A percentile compares a stretch with the other conserved stretches of the same genome.
These are phyloP conservation scores for Potorous gilbertii DNA, from an alignment of 2,797 vertebrate species.

Conservation along the genomic window DNA sequence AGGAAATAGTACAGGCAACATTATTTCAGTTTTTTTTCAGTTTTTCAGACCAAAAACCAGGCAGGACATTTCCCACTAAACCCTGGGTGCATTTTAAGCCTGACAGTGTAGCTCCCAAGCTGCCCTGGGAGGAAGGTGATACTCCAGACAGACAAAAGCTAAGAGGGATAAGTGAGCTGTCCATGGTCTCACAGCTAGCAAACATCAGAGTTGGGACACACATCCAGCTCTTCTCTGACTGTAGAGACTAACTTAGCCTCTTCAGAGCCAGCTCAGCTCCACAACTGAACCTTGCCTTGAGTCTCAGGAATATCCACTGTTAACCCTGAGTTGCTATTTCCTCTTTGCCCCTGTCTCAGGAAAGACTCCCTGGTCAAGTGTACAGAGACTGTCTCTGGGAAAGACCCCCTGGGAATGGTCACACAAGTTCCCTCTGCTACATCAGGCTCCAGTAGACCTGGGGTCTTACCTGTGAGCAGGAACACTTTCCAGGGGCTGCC, in stretches of 20 bases:
- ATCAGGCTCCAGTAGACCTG: background rate
- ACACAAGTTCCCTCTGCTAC: background rate
- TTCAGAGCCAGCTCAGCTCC: background rate
- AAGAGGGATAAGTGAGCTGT: too few species aligned
- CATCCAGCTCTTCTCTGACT: too few species aligned
- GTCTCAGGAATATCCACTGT: background rate
- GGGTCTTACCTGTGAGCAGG: background rate
- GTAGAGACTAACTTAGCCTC: too few species aligned
- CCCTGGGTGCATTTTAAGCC: too few species aligned
- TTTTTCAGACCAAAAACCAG: too few species aligned
- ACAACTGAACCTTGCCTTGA: background rate
- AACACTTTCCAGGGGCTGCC: background rate
- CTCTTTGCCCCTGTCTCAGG: background rate
- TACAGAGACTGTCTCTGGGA: background rate
- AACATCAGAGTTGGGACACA: too few species aligned
- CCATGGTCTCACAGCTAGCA: too few species aligned
- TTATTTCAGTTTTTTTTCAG: too few species aligned
- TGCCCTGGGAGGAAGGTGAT: background rate
- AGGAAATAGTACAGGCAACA: too few species aligned
- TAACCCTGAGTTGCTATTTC: background rate
- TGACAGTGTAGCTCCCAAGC: background rate
- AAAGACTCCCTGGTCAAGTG: background rate
- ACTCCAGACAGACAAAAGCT: too few species aligned
- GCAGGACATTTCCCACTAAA: too few species aligned
- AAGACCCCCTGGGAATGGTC: background rate